Base-by-base conservation (phyloP, 1,140 invertebrate genomes). In the Mylabris phalerata region DNA sequence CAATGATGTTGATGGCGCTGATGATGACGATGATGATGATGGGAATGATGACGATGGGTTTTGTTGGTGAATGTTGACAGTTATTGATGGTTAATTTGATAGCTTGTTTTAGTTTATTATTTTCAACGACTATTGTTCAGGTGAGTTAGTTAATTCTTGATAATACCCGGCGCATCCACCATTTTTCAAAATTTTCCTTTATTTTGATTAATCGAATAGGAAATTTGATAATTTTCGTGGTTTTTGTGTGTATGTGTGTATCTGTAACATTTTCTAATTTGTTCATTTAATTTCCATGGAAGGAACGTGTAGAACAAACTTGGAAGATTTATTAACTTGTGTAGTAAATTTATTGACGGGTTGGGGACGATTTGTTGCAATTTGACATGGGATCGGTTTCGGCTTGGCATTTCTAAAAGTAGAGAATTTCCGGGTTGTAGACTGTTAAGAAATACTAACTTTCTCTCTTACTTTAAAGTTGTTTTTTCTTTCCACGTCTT, bases 291-390 rank as follows among this genome's bases (percentile, higher is more conserved):
- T 32, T 32, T 32, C 32, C 32, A 32, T 32, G 32, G 32, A 32
- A 32, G 32, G 7, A 32, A 5, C 4, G 32, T 32, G 32, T 32
- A 4, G 32, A 32, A 32, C 32, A 32, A 32, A 32, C 32, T 4
- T 32, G 32, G 32, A 32, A 32, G 32, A 32, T 32, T 32, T 32
- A 32, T 32, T 32, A 32, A 32, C 32, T 32, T 32, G 32, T 32
- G 32, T 58, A 47, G 47, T 55, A 55, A 55, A 60, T 60, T 60
- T 46, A 55, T 60, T 52, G 47, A 32, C 7, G 52, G 50, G 55
- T 56, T 55, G 59, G 52, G 47, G 51, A 48, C 59, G 50, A 60
- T 60, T 60, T 54, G 59, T 60, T 60, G 44, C 59, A 43, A 55
- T 60, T 55, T 60, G 59, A 60, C 59, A 46, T 58, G 56, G 56